phyloP scores from a whole-genome alignment of 2,113 vertebrate species.

The Chitala chitala region DNA sequence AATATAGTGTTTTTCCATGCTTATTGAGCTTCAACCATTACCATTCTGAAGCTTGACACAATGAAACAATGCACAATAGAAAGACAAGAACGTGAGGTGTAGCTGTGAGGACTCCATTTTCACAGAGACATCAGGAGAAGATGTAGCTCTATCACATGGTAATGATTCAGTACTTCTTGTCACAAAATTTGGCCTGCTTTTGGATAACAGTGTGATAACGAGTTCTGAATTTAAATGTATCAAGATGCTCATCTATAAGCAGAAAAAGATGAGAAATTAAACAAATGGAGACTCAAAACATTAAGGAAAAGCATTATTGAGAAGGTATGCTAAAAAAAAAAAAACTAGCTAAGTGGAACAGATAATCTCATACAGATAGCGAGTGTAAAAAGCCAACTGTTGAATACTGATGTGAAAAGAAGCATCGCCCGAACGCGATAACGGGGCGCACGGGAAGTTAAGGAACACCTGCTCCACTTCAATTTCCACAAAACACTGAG shows the following conservation, averaged over 20 bases:
- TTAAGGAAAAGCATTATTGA: slow-evolving; percentile 56
- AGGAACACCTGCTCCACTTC: too few species aligned
- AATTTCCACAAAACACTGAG: too few species aligned
- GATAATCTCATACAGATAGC: not conserved
- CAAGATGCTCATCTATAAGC: slow-evolving; percentile 56
- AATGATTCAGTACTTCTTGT: slow-evolving; percentile 22
- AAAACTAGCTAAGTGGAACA: slow-evolving; percentile 9
- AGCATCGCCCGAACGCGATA: too few species aligned
- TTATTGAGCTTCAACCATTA: too few species aligned
- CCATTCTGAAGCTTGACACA: too few species aligned
- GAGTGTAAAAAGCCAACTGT: not conserved
- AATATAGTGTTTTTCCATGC: too few species aligned
- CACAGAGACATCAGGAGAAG: slow-evolving; percentile 32
- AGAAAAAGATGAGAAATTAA: slow-evolving; percentile 55
- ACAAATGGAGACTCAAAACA: slow-evolving; percentile 39
- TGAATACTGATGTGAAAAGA: not conserved
- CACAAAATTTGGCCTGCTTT: slow-evolving; percentile 37
- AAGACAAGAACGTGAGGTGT: too few species aligned
- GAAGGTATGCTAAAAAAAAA: slow-evolving; percentile 31
- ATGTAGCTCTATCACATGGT: slow-evolving; percentile 39
- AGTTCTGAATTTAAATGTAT: slow-evolving; percentile 46
- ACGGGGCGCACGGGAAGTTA: not conserved
- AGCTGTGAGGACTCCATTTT: slow-evolving; percentile 32
- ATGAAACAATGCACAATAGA: too few species aligned
- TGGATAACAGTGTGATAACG: slow-evolving; percentile 39